These are phyloP conservation scores for Sphenodon punctatus DNA, from an alignment of 2,797 vertebrate species.

Conservation along the genomic window DNA sequence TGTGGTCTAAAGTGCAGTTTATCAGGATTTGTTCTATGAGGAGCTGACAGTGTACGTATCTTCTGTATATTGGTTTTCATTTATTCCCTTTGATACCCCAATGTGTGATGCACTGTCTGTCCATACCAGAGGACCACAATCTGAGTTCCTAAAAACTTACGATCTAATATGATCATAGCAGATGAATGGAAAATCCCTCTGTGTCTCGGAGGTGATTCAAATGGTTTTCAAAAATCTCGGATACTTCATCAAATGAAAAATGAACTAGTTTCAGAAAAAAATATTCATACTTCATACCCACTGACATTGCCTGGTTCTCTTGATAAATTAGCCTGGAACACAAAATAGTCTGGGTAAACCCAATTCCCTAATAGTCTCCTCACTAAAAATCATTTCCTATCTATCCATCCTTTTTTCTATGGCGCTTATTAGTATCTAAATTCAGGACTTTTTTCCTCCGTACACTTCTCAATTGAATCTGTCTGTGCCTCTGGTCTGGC, in stretches of 20 bases:
- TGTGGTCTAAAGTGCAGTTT: too few relatives aligned
- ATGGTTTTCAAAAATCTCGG: constrained; percentile 37
- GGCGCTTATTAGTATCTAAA: constrained; percentile 15
- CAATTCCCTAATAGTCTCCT: constrained; percentile 25
- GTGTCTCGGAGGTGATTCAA: neutral
- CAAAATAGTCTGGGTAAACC: neutral
- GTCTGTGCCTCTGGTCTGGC: constrained; percentile 56
- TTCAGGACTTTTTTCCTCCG: constrained; percentile 28
- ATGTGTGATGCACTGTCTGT: neutral
- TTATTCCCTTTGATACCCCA: neutral
- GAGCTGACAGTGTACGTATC: too few relatives aligned
- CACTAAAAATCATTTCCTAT: constrained; percentile 32
- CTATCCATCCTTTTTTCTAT: neutral
- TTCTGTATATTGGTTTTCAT: too few relatives aligned
- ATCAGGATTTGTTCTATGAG: too few relatives aligned
- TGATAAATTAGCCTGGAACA: constrained; percentile 13
- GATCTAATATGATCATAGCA: neutral
- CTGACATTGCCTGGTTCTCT: constrained; percentile 41
- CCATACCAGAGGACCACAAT: neutral
- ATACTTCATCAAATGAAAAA: constrained; percentile 20
- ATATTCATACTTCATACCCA: constrained; percentile 9
- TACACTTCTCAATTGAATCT: constrained; percentile 44
- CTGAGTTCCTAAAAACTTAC: neutral
- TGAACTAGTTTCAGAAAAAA: constrained; percentile 43
- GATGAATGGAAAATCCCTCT: neutral